phyloP scores from a whole-genome alignment of 2,888 invertebrate genomes.

The Cryptus viduatorius region DNA sequence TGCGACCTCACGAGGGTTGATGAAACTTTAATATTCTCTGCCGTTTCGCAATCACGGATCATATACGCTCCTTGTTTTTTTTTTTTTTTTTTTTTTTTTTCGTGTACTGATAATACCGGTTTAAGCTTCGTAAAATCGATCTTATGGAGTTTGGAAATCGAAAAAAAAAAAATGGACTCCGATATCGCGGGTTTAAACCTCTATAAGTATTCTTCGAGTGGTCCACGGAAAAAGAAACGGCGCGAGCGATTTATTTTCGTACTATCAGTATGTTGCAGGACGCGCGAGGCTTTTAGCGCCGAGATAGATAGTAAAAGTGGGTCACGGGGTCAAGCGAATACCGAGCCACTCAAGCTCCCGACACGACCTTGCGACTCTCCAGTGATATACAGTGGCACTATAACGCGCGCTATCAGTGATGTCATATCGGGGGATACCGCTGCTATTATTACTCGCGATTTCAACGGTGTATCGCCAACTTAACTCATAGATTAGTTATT shows the following conservation, averaged over 20 bases:
- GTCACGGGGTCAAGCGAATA: conserved; percentile 68
- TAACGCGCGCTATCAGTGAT: conserved; percentile 53
- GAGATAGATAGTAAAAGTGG: conserved; percentile 65
- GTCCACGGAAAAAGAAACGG: neutral
- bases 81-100: neutral
- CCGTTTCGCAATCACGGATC: neutral
- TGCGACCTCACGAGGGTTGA: neutral
- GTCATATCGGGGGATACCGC: conserved; percentile 59
- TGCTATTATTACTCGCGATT: conserved; percentile 41
- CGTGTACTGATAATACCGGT: neutral
- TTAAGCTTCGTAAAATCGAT: neutral
- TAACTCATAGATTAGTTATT: neutral
- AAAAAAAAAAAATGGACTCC: neutral
- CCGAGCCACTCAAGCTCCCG: conserved; percentile 64
- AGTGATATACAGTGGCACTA: conserved; percentile 21
- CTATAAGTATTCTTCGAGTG: neutral
- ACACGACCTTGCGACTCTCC: conserved; percentile 64
- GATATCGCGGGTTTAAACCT: too few relatives aligned
- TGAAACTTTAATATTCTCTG: neutral
- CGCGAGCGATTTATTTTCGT: conserved; percentile 60
- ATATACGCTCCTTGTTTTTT: neutral
- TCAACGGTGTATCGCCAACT: conserved; percentile 14
- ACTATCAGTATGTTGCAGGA: conserved; percentile 53
- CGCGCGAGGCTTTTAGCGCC: conserved; percentile 57
- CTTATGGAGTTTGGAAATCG: neutral